phyloP scores from a whole-genome alignment of 2,888 invertebrate species.

The Pycnomerus fuliginosus region DNA sequence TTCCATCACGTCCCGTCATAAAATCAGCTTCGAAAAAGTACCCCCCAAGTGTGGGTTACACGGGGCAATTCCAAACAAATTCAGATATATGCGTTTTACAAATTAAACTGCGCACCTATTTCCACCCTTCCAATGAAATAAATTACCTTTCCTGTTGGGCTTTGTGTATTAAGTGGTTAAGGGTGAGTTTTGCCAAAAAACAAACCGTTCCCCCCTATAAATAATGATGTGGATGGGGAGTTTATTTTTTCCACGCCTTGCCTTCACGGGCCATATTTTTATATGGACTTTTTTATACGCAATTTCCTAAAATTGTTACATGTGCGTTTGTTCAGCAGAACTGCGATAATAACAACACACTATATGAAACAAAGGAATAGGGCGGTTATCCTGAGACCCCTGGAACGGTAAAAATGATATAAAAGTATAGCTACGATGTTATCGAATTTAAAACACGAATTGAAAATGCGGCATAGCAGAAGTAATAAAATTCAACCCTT shows the following conservation, averaged over 20 bases:
- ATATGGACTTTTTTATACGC: constrained; percentile 16
- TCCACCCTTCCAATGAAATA: constrained; percentile 18
- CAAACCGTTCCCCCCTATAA: constrained; percentile 12
- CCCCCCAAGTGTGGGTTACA: constrained; percentile 6
- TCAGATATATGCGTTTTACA: constrained; percentile 21
- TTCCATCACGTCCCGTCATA: constrained; percentile 13
- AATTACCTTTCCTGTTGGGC: constrained; percentile 7
- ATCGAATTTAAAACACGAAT: constrained; percentile 14
- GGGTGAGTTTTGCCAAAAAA: constrained; percentile 11
- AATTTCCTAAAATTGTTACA: constrained; percentile 12
- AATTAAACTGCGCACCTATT: constrained; percentile 22
- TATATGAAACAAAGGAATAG: constrained; percentile 6
- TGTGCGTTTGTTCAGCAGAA: constrained; percentile 14
- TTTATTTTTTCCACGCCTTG: constrained; percentile 18
- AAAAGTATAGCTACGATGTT: constrained; percentile 10
- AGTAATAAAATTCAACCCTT: too few relatives aligned
- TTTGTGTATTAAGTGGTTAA: constrained; percentile 3
- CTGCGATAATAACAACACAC: constrained; percentile 6
- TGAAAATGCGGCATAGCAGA: constrained; percentile 10
- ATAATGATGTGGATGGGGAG: constrained; percentile 21
- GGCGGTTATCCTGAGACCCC: background rate
- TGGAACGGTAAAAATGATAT: constrained; percentile 10
- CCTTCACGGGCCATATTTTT: constrained; percentile 14
- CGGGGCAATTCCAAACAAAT: constrained; percentile 17
- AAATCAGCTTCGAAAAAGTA: constrained; percentile 10